phyloP scores from a whole-genome alignment of 2,888 invertebrate species.

The Smittia sp. region DNA sequence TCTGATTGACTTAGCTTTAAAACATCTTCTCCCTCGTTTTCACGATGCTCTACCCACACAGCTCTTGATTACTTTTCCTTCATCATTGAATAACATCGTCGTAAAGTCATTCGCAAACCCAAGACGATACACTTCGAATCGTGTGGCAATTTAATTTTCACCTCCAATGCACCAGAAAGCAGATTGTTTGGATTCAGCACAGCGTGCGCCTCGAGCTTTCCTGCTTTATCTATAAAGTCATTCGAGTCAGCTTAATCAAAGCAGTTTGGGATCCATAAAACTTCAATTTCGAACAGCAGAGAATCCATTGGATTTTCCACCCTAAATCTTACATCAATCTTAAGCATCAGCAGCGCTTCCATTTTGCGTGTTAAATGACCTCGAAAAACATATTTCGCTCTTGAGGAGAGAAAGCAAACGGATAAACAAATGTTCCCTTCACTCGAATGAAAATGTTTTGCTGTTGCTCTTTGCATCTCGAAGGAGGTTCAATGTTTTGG shows the following conservation, averaged over 20 bases:
- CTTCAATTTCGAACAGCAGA: too few species aligned
- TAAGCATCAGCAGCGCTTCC: too few species aligned
- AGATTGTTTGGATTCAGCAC: too few species aligned
- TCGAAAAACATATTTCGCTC: constrained; percentile 21
- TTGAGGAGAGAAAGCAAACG: background rate
- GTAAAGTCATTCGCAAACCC: background rate
- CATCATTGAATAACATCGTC: too few species aligned
- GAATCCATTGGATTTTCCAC: too few species aligned
- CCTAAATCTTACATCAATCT: too few species aligned
- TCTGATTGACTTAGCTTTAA: background rate
- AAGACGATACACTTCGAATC: constrained; percentile 2
- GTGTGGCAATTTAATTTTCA: constrained; percentile 30
- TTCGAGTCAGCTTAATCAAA: too few species aligned
- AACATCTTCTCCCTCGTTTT: background rate
- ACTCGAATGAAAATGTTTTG: background rate
- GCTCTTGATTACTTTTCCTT: background rate
- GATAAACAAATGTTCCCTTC: constrained; percentile 22
- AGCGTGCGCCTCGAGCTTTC: background rate
- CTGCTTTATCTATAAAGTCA: background rate
- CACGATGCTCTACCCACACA: too few species aligned
- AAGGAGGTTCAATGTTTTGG: constrained; percentile 5
- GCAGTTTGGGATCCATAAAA: too few species aligned
- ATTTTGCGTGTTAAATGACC: constrained; percentile 18
- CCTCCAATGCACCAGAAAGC: background rate
- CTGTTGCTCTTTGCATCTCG: constrained; percentile 17